These are phyloP conservation scores for Acestrorhynchus altus DNA, from an alignment of 2,797 vertebrate species.

Conservation along the genomic window DNA sequence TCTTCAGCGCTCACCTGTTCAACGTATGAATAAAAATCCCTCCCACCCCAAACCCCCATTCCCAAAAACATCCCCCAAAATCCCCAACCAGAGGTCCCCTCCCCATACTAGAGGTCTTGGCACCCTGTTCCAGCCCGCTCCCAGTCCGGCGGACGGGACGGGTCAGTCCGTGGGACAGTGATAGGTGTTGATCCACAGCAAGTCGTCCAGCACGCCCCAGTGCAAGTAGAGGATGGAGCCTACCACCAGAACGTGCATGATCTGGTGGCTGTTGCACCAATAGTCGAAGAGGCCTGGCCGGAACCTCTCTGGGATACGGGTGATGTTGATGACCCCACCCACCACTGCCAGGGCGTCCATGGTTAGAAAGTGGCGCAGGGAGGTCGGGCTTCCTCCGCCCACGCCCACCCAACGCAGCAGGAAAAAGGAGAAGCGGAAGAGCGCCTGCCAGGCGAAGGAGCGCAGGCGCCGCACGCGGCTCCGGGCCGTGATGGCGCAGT, in stretches of 20 bases:
- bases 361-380: slow-evolving; percentile 87
- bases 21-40: slow-evolving; percentile 25
- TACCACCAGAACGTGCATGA: slow-evolving; percentile 94
- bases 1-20: neutral
- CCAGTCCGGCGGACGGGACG: slow-evolving; percentile 2
- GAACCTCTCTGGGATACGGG: slow-evolving; percentile 89
- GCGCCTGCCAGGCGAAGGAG: slow-evolving; percentile 90
- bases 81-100: neutral
- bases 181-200: slow-evolving; percentile 88
- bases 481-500: slow-evolving; percentile 88
- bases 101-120: slow-evolving; percentile 2
- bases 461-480: slow-evolving; percentile 81
- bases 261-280: slow-evolving; percentile 96
- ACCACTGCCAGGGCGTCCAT: slow-evolving; percentile 91
- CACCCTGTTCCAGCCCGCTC: slow-evolving; percentile 1
- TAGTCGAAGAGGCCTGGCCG: slow-evolving; percentile 92
- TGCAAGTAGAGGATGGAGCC: slow-evolving; percentile 91
- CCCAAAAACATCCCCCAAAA: neutral
- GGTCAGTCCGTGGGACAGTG: slow-evolving; percentile 85
- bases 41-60: neutral
- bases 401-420: slow-evolving; percentile 85
- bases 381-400: slow-evolving; percentile 87
- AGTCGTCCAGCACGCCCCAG: slow-evolving; percentile 90
- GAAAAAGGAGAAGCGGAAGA: slow-evolving; percentile 91
- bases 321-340: slow-evolving; percentile 91